Conservation (phyloP, 2,797 vertebrate genomes). For the Sebastolobus alascanus region DNA sequence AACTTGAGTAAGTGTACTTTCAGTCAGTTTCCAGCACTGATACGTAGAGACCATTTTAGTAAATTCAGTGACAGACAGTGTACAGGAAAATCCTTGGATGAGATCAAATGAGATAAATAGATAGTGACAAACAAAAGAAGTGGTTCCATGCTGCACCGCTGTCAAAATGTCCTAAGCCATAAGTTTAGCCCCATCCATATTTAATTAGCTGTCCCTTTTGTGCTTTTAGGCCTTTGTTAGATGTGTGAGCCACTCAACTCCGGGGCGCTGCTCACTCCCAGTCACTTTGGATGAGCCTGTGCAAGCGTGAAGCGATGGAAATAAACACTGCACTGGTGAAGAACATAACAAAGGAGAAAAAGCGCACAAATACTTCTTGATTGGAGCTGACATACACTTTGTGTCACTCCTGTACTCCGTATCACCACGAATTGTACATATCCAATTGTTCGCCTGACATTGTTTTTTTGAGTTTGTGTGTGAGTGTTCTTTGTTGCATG, state of each 20-base stretch:
- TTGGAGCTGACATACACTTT: constrained; percentile 59
- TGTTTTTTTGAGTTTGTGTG: neutral
- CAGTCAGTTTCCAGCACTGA: neutral
- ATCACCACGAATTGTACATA: constrained; percentile 35
- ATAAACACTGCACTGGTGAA: constrained; percentile 46
- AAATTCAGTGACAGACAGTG: neutral
- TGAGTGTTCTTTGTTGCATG: neutral
- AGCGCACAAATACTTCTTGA: constrained; percentile 50
- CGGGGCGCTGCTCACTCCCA: constrained; percentile 41
- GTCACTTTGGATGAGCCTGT: constrained; percentile 62
- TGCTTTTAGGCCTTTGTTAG: constrained; percentile 55
- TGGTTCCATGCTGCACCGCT: constrained; percentile 19
- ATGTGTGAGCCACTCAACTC: constrained; percentile 45
- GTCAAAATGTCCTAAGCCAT: constrained; percentile 50
- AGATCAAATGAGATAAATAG: constrained; percentile 25
- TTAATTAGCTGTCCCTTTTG: constrained; percentile 59
- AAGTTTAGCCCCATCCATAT: constrained; percentile 59
- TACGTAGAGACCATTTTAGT: neutral
- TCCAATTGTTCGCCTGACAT: constrained; percentile 18
- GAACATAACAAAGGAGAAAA: constrained; percentile 40
- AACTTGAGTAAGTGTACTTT: neutral
- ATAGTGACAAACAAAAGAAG: constrained; percentile 26
- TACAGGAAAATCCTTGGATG: neutral
- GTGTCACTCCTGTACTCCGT: constrained; percentile 47
- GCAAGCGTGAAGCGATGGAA: constrained; percentile 43